phyloP scores from a whole-genome alignment of 2,113 vertebrate genomes.

The Seriola aureovittata region DNA sequence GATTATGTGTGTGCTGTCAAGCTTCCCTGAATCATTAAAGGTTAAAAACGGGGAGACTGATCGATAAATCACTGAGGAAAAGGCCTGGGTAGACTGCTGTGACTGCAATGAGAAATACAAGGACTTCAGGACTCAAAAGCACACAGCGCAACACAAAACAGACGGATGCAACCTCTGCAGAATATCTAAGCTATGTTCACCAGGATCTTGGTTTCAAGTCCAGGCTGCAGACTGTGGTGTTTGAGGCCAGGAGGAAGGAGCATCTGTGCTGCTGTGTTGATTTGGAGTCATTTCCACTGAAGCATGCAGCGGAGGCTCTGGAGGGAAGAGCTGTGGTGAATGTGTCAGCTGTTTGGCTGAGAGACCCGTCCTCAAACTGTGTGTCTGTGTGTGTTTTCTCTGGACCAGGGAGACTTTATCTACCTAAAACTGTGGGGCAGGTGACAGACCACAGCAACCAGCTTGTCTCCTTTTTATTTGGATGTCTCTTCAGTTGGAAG shows the following conservation, averaged over 20 bases:
- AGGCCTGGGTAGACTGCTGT: conserved; percentile 18
- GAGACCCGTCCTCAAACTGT: conserved; percentile 16
- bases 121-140: conserved; percentile 30
- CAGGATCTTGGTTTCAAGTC: conserved; percentile 39
- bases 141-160: conserved; percentile 6
- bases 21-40: conserved; percentile 44
- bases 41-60: conserved; percentile 38
- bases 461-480: conserved; percentile 11
- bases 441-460: conserved; percentile 47
- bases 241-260: conserved; percentile 36
- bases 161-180: conserved; percentile 12
- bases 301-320: conserved; percentile 48
- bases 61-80: conserved; percentile 37
- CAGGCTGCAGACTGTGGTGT: conserved; percentile 20
- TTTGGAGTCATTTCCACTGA: conserved; percentile 48
- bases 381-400: conserved; percentile 23
- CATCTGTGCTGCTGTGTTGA: conserved; percentile 56
- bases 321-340: conserved; percentile 39
- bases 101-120: conserved; percentile 31
- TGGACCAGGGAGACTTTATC: conserved; percentile 30
- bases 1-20: conserved; percentile 23
- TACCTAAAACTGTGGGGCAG: conserved; percentile 23
- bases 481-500: background rate
- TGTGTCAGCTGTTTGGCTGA: conserved; percentile 62
- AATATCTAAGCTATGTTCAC: background rate